These are phyloP conservation scores for Aurelia sp. DNA, from an alignment of 30 jellyfish, hydroid and myxozoan genomes.

Conservation along the genomic window DNA sequence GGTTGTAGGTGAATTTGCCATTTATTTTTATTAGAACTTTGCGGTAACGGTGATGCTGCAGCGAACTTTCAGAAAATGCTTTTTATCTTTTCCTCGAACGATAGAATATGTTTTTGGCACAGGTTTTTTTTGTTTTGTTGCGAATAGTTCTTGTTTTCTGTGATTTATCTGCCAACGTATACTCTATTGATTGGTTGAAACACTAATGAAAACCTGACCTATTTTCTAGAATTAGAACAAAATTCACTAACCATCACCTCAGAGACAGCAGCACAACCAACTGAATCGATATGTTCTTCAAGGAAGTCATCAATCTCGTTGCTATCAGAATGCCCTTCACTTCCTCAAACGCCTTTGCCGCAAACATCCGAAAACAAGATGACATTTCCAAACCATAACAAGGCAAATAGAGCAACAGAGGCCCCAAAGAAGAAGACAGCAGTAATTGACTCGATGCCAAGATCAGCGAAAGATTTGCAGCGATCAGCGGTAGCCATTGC, in stretches of 20 bases:
- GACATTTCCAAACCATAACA: not conserved
- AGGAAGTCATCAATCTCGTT: slow-evolving; percentile 31
- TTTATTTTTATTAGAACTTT: too few relatives aligned
- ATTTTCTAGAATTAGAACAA: not conserved
- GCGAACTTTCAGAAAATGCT: too few relatives aligned
- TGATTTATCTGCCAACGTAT: too few relatives aligned
- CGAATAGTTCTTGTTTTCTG: too few relatives aligned
- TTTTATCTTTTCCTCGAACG: too few relatives aligned
- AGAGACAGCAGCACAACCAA: not conserved
- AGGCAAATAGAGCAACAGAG: slow-evolving; percentile 1
- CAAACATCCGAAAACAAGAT: not conserved
- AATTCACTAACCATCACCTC: not conserved
- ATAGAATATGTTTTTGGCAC: too few relatives aligned
- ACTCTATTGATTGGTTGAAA: too few relatives aligned
- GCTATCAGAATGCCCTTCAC: slow-evolving; percentile 14
- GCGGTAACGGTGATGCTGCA: too few relatives aligned
- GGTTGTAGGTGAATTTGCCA: too few relatives aligned
- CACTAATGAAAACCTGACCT: not conserved
- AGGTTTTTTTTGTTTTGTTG: too few relatives aligned
- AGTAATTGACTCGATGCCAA: slow-evolving; percentile 46
- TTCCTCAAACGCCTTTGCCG: slow-evolving; percentile 20
- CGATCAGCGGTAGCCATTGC: slow-evolving; percentile 73
- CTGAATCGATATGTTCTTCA: slow-evolving; percentile 11
- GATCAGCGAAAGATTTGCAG: slow-evolving; percentile 66
- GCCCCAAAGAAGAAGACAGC: slow-evolving; percentile 16